Base-by-base conservation (phyloP, 2,113 vertebrate genomes). In the Bostrychus sinensis region DNA sequence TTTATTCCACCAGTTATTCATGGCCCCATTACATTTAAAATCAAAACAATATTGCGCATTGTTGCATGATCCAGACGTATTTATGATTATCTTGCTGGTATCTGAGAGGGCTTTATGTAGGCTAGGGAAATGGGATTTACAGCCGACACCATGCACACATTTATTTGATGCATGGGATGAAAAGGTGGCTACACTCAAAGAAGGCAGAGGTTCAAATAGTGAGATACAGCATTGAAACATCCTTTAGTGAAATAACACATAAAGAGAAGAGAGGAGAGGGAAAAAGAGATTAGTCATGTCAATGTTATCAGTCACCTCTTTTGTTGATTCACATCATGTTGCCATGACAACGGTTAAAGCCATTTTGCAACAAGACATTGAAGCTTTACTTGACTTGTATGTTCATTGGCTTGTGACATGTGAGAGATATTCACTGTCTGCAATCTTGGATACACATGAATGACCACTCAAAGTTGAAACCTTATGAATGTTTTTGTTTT, bases 221-320 rank as follows among this genome's bases (percentile, higher is more conserved):
- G 46, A 61, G 43, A 56, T 54, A 81, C 66, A 72, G 62, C 56
- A 68, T 75, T 76, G 62, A 14, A 19, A 70, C 73, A 82, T 86
- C 70, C 81, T 28, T 51, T 83, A 68, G 59, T 86, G 56, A 81
- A 85, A 88, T 64, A 80, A 73, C 78, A 75, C 56, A 88, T 69
- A 85, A 69, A 83, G 70, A 81, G 82, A 83, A 78, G 87, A 88
- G 53, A 55, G 53, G 19, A 55, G 28, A 55, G 28, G 78, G n/a
- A 83, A 89, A 75, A 82, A 86, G 60, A 88, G 84, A 92, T 93
- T 91, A 91, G 90, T 91, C 88, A 91, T 91, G 92, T 93, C 89
- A 91, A 64, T 89, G 91, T 91, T 91, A 92, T 91, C 89, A 91
- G 92, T 87, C 86, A 88, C 91, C 91, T 93, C 89, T 93, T 93